phyloP scores from a whole-genome alignment of 2,888 invertebrate genomes.

The Notodonta ziczac region DNA sequence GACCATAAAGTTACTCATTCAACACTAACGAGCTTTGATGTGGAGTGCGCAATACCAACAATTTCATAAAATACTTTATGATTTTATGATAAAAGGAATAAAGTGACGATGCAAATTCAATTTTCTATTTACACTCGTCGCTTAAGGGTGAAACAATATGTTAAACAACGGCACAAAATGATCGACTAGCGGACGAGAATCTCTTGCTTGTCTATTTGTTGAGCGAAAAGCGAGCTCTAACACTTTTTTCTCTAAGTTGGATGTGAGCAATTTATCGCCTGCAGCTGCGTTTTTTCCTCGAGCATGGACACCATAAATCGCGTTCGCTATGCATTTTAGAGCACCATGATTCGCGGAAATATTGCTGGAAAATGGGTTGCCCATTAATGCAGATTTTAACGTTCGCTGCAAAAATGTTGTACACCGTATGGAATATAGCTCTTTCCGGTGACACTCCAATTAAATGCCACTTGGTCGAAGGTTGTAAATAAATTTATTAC shows the following conservation, averaged over 20 bases:
- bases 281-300: conserved; percentile 57
- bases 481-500: conserved; percentile 73
- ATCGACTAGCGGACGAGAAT: conserved; percentile 51
- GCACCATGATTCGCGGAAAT: conserved; percentile 40
- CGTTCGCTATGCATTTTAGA: conserved; percentile 44
- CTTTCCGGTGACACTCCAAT: conserved; percentile 66
- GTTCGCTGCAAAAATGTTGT: conserved; percentile 3
- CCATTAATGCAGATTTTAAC: conserved; percentile 9
- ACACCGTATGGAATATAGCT: conserved; percentile 20
- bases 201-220: conserved; percentile 55
- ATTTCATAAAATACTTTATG: conserved; percentile 42
- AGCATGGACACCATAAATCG: conserved; percentile 54
- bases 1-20: conserved; percentile 39
- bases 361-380: conserved; percentile 28
- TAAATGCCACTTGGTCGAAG: conserved; percentile 68
- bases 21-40: conserved; percentile 42
- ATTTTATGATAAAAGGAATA: conserved; percentile 17
- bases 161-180: conserved; percentile 56
- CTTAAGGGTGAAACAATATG: conserved; percentile 56
- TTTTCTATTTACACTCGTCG: conserved; percentile 46
- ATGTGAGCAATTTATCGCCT: conserved; percentile 65
- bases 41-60: conserved; percentile 34
- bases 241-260: conserved; percentile 53
- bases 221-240: conserved; percentile 52
- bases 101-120: conserved; percentile 49